phyloP scores from a whole-genome alignment of 2,797 vertebrate genomes.

The Tragopan temminckii region DNA sequence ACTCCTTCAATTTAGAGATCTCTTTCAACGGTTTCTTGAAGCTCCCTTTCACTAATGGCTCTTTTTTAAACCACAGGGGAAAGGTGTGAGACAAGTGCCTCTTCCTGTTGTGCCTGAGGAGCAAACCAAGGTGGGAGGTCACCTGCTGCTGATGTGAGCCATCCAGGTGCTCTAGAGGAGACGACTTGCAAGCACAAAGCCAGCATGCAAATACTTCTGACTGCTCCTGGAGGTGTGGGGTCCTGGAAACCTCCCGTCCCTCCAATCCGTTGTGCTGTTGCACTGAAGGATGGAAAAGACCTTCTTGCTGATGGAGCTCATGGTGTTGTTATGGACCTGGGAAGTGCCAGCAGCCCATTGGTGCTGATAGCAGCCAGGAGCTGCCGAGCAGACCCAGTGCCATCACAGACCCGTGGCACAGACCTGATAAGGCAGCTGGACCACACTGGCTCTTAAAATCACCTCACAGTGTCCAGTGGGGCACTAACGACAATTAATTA shows the following conservation, averaged over 20 bases:
- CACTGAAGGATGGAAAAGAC: neutral
- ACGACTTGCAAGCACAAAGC: neutral
- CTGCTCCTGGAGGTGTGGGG: neutral
- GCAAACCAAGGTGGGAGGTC: neutral
- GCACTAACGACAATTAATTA: no score
- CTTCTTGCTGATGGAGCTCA: neutral
- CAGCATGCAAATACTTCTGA: neutral
- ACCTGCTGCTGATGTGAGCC: neutral
- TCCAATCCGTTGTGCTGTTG: neutral
- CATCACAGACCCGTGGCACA: accelerated
- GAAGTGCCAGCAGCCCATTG: neutral
- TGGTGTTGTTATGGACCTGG: neutral
- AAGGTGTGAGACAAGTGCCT: neutral
- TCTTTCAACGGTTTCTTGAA: neutral
- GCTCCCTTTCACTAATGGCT: neutral
- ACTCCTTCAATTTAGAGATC: neutral
- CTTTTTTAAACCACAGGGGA: neutral
- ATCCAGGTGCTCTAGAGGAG: neutral
- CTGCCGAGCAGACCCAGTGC: neutral
- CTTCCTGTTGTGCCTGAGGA: neutral
- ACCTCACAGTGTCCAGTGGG: accelerated
- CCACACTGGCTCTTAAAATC: neutral
- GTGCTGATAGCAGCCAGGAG: neutral
- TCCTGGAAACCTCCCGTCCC: neutral
- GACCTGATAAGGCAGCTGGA: neutral